Evolutionary conservation across 2,113 vertebrate genomes (phyloP).

Genomic region (Smithornis capensis): DNA sequence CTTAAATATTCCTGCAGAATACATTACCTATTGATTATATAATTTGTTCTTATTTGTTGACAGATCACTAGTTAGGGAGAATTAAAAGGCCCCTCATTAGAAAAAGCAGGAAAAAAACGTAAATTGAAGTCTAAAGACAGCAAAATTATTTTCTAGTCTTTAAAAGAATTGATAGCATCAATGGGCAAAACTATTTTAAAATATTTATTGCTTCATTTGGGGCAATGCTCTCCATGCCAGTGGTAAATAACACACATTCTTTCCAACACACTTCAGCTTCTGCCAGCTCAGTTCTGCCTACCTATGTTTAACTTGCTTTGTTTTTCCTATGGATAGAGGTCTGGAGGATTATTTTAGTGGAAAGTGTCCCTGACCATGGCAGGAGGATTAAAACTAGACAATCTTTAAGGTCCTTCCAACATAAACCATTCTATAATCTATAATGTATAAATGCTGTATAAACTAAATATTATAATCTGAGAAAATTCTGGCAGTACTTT

Average conservation of each 20-base stretch:
- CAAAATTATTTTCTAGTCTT: neutral
- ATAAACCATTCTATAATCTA: neutral
- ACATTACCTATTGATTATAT: neutral
- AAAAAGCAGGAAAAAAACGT: neutral
- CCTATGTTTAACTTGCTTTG: neutral
- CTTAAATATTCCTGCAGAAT: neutral
- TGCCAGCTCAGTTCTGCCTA: neutral
- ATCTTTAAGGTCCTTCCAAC: neutral
- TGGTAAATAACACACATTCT: neutral
- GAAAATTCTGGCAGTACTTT: neutral
- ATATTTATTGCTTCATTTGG: neutral
- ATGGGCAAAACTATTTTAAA: neutral
- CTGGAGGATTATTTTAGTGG: neutral
- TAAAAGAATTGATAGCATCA: neutral
- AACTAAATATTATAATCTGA: neutral
- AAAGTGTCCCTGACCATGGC: neutral
- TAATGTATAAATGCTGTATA: neutral
- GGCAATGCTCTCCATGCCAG: neutral
- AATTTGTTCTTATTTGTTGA: neutral
- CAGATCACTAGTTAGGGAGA: neutral
- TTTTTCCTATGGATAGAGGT: neutral
- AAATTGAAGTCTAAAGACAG: neutral
- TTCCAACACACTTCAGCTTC: neutral
- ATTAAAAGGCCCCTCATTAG: neutral
- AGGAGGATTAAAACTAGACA: neutral